Percentiles rank a stretch among this genome's conserved stretches.
Conservation (phyloP, 2,888 invertebrate genomes). For the Serrognathus titanus region DNA sequence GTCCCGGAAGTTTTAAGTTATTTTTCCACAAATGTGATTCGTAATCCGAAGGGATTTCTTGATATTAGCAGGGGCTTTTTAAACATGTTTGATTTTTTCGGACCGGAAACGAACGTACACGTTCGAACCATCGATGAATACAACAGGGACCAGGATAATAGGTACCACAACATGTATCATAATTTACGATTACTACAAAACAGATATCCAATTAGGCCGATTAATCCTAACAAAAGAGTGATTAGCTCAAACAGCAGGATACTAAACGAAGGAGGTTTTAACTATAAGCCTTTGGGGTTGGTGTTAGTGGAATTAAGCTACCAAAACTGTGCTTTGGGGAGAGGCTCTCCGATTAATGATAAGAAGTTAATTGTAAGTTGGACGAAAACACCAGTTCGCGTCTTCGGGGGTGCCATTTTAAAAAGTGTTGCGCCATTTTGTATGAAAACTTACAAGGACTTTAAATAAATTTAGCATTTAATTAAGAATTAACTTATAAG, state of each 20-base stretch:
- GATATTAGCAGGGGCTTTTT: conserved; percentile 23
- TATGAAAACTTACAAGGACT: conserved; percentile 26
- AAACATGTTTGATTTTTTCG: conserved; percentile 18
- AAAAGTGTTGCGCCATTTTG: conserved; percentile 59
- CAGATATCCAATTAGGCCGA: not conserved
- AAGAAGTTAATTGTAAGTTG: conserved; percentile 59
- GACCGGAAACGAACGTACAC: not conserved
- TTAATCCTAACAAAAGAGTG: conserved; percentile 5
- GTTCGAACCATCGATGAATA: not conserved
- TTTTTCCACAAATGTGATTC: conserved; percentile 25
- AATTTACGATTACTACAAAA: not conserved
- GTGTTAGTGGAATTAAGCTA: conserved; percentile 50
- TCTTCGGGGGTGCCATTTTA: conserved; percentile 65
- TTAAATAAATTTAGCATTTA: no score
- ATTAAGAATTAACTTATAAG: no score
- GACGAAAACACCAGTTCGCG: conserved; percentile 62
- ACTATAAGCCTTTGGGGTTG: conserved; percentile 45
- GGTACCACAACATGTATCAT: not conserved
- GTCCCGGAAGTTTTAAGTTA: conserved; percentile 30
- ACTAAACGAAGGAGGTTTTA: conserved; percentile 15
- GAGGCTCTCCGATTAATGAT: conserved; percentile 51
- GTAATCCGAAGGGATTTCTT: conserved; percentile 26
- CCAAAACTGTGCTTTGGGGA: conserved; percentile 47
- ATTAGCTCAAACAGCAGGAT: conserved; percentile 7
- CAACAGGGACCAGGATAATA: not conserved